phyloP scores from a whole-genome alignment of 2,113 vertebrate species.

The Lagopus leucura region DNA sequence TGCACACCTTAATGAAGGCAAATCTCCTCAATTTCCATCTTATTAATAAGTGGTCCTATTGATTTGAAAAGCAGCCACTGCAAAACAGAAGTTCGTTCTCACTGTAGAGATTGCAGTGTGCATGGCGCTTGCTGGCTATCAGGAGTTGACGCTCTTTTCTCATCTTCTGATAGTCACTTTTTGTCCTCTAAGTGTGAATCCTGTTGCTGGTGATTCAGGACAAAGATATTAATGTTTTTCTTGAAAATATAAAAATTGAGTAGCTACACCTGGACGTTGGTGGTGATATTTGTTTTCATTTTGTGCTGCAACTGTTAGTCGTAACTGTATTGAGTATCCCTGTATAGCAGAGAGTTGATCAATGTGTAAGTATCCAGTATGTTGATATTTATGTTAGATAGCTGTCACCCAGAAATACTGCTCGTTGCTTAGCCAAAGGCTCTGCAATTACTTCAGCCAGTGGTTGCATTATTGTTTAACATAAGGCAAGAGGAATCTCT shows the following conservation, averaged over 20 bases:
- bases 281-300: not conserved
- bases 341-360: not conserved
- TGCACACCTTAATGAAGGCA: not conserved
- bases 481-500: not conserved
- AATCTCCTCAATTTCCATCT: not conserved
- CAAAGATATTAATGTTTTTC: not conserved
- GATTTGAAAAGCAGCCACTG: not conserved
- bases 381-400: conserved; percentile 10
- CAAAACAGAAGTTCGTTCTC: not conserved
- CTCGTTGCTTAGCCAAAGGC: not conserved
- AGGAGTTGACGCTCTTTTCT: not conserved
- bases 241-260: not conserved
- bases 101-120: not conserved
- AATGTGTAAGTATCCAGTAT: not conserved
- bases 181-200: not conserved
- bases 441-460: not conserved
- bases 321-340: not conserved
- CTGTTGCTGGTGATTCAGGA: not conserved
- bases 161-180: not conserved
- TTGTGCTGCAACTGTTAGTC: not conserved
- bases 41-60: not conserved
- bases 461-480: not conserved
- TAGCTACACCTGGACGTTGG: not conserved
- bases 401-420: conserved; percentile 21
- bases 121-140: not conserved